Percentiles rank a stretch among this genome's conserved stretches.
phyloP scores from a whole-genome alignment of 23 tunicate species.

The Ciona savignyi region DNA sequence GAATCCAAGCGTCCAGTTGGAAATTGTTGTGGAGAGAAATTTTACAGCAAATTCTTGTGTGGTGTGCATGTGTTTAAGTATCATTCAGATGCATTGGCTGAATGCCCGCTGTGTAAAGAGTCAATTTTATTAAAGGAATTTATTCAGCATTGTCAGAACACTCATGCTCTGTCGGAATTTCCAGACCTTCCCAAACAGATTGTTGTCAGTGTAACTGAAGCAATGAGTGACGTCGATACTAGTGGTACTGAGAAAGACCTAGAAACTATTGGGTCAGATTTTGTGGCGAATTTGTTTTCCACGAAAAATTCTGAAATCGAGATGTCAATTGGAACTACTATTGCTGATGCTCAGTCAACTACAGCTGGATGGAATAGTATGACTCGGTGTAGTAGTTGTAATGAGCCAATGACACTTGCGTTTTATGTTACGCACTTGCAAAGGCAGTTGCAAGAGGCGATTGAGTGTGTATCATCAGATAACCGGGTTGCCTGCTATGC shows the following conservation, averaged over 20 bases:
- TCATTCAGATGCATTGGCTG: constrained; percentile 2
- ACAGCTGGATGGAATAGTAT: background rate
- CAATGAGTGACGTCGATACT: too few relatives aligned
- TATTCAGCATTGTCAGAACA: background rate
- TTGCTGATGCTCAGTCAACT: background rate
- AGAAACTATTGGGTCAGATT: background rate
- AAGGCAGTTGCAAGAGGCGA: constrained; percentile 6
- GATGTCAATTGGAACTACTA: background rate
- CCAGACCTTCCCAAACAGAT: background rate
- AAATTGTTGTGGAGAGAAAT: constrained; percentile 6
- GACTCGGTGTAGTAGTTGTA: background rate
- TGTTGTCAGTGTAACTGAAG: background rate
- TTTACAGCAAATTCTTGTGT: background rate
- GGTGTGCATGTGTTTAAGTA: constrained; percentile 11
- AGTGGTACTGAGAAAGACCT: background rate
- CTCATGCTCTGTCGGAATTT: background rate
- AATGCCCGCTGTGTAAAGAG: constrained; percentile 1
- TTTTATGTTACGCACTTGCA: constrained; percentile 38
- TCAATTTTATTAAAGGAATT: background rate
- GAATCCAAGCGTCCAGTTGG: constrained; percentile 2
- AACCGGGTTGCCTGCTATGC: background rate
- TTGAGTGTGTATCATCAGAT: background rate
- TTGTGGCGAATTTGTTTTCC: background rate
- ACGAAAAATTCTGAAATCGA: background rate
- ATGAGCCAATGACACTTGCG: background rate